Evolutionary conservation across 2,797 vertebrate species (phyloP).

Genomic region (Myotis pilosus): DNA sequence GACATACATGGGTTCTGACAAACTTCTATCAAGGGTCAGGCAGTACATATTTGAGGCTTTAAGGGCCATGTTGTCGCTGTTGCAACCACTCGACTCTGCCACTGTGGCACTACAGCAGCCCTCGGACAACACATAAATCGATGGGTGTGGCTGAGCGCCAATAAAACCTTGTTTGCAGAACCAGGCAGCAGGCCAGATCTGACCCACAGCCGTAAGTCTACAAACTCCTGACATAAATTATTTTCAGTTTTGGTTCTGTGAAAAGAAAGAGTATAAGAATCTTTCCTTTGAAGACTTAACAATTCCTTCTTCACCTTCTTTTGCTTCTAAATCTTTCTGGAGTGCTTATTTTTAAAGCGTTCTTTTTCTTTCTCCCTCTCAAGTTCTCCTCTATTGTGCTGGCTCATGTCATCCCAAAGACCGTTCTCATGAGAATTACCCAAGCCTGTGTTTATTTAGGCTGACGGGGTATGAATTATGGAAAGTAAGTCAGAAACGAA

Average conservation of each 20-base stretch:
- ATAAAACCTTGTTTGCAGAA: neutral
- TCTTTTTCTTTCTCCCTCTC: neutral
- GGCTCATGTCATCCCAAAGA: neutral
- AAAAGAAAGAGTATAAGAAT: neutral
- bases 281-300: slow-evolving; percentile 23
- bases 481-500: neutral
- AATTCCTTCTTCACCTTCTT: neutral
- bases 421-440: neutral
- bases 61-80: neutral
- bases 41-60: neutral
- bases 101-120: neutral
- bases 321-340: slow-evolving; percentile 27
- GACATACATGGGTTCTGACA: neutral
- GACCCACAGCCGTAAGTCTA: neutral
- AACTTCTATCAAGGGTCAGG: neutral
- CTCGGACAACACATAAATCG: neutral
- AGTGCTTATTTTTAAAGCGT: slow-evolving; percentile 47
- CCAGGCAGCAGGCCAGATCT: neutral
- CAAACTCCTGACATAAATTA: neutral
- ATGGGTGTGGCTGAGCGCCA: neutral
- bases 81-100: neutral
- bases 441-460: neutral
- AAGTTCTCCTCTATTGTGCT: neutral
- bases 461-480: neutral
- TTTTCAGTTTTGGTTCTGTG: slow-evolving; percentile 20